Evolutionary conservation across 2,888 invertebrate species (phyloP).

Genomic region (Anodontia alba): DNA sequence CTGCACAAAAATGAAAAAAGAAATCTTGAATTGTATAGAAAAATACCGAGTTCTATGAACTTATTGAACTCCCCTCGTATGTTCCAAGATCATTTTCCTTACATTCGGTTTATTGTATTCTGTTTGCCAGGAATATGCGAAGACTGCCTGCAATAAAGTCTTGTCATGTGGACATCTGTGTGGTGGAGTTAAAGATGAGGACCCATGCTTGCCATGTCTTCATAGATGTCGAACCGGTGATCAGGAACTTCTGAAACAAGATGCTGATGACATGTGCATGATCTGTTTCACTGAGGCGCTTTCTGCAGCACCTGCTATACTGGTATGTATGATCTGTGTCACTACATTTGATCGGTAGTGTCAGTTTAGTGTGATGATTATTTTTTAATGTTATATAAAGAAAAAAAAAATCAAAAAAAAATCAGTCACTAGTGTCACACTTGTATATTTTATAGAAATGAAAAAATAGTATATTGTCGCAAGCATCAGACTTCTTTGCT

Average conservation of each 20-base stretch:
- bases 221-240: constrained; percentile 89
- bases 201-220: constrained; percentile 94
- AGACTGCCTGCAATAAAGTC: constrained; percentile 93
- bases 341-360: no score
- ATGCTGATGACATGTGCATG: constrained; percentile 99
- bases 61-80: no score
- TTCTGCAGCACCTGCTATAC: constrained; percentile 97
- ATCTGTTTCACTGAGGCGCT: constrained; percentile 99
- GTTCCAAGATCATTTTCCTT: no score
- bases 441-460: no score
- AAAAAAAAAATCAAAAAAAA: no score
- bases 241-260: constrained; percentile 90
- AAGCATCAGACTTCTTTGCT: no score
- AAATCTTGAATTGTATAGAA: no score
- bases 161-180: constrained; percentile 96
- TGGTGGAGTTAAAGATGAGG: constrained; percentile 95
- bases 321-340: constrained; percentile 83
- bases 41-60: no score
- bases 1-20: no score
- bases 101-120: no score
- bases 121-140: constrained; percentile 89
- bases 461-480: no score
- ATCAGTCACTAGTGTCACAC: background rate
- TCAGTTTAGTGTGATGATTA: background rate
- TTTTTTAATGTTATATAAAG: background rate